Evolutionary conservation across 1,140 invertebrate species (phyloP).

Genomic region (Idris sp.): DNA sequence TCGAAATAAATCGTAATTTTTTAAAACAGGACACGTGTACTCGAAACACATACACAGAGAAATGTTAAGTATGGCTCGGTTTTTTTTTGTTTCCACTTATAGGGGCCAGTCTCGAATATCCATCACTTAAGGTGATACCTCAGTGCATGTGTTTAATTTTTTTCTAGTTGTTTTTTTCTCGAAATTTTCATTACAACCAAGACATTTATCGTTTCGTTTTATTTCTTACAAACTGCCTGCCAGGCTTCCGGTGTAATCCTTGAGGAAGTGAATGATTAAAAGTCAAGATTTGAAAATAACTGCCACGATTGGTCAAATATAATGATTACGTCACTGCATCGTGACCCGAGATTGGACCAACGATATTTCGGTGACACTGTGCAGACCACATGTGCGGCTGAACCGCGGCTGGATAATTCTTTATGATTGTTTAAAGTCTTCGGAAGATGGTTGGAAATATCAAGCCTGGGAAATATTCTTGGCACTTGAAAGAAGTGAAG

Average conservation of each 20-base stretch:
- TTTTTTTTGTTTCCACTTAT: slow-evolving; percentile 52
- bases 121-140: slow-evolving; percentile 31
- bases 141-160: slow-evolving; percentile 3
- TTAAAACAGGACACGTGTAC: slow-evolving; percentile 20
- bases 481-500: slow-evolving; percentile 44
- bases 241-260: too few relatives aligned
- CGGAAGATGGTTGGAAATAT: slow-evolving; percentile 33
- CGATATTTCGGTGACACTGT: slow-evolving; percentile 67
- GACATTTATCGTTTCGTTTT: not conserved
- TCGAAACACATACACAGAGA: slow-evolving; percentile 4
- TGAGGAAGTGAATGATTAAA: not conserved
- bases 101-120: slow-evolving; percentile 32
- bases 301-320: slow-evolving; percentile 29
- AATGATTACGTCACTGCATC: slow-evolving; percentile 32
- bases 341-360: slow-evolving; percentile 38
- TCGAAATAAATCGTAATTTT: slow-evolving; percentile 8
- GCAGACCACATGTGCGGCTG: slow-evolving; percentile 65
- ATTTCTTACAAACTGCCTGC: too few relatives aligned
- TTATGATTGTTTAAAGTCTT: slow-evolving; percentile 68
- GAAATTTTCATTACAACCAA: slow-evolving; percentile 1
- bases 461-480: slow-evolving; percentile 68
- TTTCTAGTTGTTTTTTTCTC: slow-evolving; percentile 5
- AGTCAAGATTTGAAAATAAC: not conserved
- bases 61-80: slow-evolving; percentile 15
- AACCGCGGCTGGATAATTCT: slow-evolving; percentile 67